Conservation (phyloP, 2,113 vertebrate genomes). For the Gambusia affinis region DNA sequence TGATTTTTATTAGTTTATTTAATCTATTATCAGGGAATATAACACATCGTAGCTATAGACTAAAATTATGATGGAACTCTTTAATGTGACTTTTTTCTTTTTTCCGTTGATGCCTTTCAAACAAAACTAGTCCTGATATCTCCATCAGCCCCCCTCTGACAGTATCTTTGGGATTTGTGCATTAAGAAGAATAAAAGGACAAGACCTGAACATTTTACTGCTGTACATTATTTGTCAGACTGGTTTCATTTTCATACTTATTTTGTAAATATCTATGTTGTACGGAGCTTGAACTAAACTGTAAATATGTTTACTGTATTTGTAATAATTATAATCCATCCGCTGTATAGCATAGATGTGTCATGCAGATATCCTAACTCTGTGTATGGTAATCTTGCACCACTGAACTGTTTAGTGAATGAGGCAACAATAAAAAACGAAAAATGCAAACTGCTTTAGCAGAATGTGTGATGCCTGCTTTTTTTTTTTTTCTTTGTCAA, state of each 20-base stretch:
- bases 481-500: constrained; percentile 31
- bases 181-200: constrained; percentile 45
- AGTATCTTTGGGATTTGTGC: constrained; percentile 59
- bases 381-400: constrained; percentile 98
- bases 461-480: constrained; percentile 47
- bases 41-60: constrained; percentile 70
- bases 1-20: constrained; percentile 53
- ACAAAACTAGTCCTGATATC: constrained; percentile 60
- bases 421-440: constrained; percentile 98
- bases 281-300: constrained; percentile 98
- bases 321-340: constrained; percentile 99
- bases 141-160: constrained; percentile 55
- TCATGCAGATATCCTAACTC: constrained; percentile 96
- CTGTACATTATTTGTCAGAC: constrained; percentile 90
- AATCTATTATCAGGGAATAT: constrained; percentile 81
- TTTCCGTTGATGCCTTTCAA: constrained; percentile 77
- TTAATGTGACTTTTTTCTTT: not conserved
- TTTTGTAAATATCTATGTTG: constrained; percentile 99
- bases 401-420: constrained; percentile 95
- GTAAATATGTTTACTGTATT: constrained; percentile 99
- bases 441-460: constrained; percentile 82
- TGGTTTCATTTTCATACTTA: constrained; percentile 94
- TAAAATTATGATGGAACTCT: constrained; percentile 2
- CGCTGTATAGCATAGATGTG: constrained; percentile 99
- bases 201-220: constrained; percentile 79